A percentile compares a stretch with the other conserved stretches of the same genome.
phyloP scores from a whole-genome alignment of 2,797 vertebrate genomes.

The Acrocephalus scirpaceus region DNA sequence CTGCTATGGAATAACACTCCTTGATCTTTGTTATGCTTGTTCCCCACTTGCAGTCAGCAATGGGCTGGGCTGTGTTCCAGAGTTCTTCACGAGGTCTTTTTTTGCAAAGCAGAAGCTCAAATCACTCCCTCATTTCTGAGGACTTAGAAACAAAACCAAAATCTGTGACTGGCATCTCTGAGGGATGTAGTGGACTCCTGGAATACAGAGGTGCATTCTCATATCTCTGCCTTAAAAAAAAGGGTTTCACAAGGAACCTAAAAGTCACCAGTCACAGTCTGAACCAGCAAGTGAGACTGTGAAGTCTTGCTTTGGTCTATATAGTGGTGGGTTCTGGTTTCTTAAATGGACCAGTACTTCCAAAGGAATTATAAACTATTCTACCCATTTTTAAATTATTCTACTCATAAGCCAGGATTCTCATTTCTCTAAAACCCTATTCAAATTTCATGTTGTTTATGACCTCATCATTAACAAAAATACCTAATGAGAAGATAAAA shows the following conservation, averaged over 20 bases:
- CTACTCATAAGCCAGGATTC: neutral
- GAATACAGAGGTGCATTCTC: neutral
- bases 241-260: neutral
- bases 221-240: neutral
- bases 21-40: neutral
- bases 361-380: neutral
- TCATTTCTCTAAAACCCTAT: neutral
- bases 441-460: neutral
- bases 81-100: neutral
- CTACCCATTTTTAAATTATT: neutral
- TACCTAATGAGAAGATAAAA: neutral
- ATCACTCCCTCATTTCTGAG: neutral
- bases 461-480: neutral
- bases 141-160: neutral
- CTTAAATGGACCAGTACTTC: neutral
- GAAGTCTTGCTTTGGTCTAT: neutral
- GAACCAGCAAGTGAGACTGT: neutral
- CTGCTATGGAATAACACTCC: neutral
- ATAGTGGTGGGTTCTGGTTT: fast-evolving
- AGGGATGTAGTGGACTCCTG: neutral
- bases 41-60: neutral
- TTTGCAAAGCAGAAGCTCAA: neutral
- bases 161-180: no score
- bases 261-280: neutral
- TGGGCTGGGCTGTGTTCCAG: no score